phyloP scores from a whole-genome alignment of 1,140 invertebrate genomes.

The Heliconius congener region DNA sequence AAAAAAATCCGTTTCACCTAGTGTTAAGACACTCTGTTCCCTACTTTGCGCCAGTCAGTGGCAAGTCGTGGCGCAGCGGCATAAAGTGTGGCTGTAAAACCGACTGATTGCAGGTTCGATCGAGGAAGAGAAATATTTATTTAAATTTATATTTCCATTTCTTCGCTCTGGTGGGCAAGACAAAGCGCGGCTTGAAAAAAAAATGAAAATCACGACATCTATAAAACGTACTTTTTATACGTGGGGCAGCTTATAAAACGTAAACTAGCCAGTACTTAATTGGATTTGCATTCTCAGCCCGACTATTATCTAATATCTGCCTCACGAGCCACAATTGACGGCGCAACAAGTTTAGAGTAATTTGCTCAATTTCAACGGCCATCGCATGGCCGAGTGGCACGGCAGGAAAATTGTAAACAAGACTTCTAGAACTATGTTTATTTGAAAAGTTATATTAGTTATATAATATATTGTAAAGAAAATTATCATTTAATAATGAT shows the following conservation, averaged over 20 bases:
- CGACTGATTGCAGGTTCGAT: too few relatives aligned
- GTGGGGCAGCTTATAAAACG: neutral
- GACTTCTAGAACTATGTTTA: neutral
- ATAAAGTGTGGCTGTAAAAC: too few relatives aligned
- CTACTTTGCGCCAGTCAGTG: too few relatives aligned
- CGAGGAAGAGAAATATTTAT: too few relatives aligned
- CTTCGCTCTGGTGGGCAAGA: neutral
- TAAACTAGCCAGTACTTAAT: conserved; percentile 40
- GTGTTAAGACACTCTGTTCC: too few relatives aligned
- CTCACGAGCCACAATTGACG: conserved; percentile 57
- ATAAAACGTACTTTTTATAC: too few relatives aligned
- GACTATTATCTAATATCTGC: conserved; percentile 75
- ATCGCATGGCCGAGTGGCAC: conserved; percentile 26
- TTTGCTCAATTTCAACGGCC: conserved; percentile 69
- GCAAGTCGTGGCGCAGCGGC: too few relatives aligned
- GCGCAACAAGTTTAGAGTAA: conserved; percentile 63
- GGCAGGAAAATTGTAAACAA: neutral
- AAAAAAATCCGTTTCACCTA: too few relatives aligned
- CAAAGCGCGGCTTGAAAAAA: too few relatives aligned
- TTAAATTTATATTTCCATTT: too few relatives aligned
- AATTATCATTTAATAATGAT: too few relatives aligned
- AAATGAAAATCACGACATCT: too few relatives aligned
- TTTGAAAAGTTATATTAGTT: neutral
- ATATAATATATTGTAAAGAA: neutral
- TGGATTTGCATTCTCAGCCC: conserved; percentile 71